A percentile compares a stretch with the other conserved stretches of the same genome.
Conservation (phyloP, 2,113 vertebrate genomes). For the Cichladusa arquata region DNA sequence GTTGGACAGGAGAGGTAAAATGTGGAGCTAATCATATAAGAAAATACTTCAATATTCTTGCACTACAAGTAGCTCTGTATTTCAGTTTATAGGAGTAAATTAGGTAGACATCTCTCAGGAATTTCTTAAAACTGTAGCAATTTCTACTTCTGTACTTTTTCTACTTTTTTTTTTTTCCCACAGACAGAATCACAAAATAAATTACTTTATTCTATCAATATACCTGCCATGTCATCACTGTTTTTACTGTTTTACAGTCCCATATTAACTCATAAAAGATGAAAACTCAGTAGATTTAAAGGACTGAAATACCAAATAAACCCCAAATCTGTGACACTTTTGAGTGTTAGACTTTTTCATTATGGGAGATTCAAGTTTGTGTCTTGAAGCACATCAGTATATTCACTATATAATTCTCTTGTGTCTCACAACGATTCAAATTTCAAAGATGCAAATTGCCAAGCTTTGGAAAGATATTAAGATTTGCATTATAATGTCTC, state of each 20-base stretch:
- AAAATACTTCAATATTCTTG: slow-evolving; percentile 25
- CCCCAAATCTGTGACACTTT: not conserved
- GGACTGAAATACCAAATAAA: slow-evolving; percentile 4
- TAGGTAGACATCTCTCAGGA: slow-evolving; percentile 19
- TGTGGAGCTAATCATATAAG: slow-evolving; percentile 43
- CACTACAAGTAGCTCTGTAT: not conserved
- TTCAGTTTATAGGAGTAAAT: slow-evolving; percentile 2
- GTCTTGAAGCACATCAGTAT: slow-evolving; percentile 32
- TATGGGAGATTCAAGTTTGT: slow-evolving; percentile 27
- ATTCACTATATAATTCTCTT: slow-evolving; percentile 41
- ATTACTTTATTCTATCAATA: slow-evolving; percentile 8
- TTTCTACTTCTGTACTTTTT: not conserved
- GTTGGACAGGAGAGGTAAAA: slow-evolving; percentile 42
- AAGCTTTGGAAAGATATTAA: slow-evolving; percentile 58
- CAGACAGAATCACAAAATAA: not conserved
- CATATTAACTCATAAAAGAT: not conserved
- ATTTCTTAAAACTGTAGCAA: slow-evolving; percentile 23
- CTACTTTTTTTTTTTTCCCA: not conserved
- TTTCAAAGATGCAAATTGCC: slow-evolving; percentile 69
- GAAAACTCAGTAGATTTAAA: slow-evolving; percentile 39
- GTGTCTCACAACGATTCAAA: slow-evolving; percentile 54
- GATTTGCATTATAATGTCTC: slow-evolving; percentile 68
- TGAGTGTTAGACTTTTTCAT: slow-evolving; percentile 35
- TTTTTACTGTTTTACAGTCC: slow-evolving; percentile 17
- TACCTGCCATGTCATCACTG: not conserved